Base-by-base conservation (phyloP, 1,140 invertebrate species). In the Lordiphosa stackelbergi region DNA sequence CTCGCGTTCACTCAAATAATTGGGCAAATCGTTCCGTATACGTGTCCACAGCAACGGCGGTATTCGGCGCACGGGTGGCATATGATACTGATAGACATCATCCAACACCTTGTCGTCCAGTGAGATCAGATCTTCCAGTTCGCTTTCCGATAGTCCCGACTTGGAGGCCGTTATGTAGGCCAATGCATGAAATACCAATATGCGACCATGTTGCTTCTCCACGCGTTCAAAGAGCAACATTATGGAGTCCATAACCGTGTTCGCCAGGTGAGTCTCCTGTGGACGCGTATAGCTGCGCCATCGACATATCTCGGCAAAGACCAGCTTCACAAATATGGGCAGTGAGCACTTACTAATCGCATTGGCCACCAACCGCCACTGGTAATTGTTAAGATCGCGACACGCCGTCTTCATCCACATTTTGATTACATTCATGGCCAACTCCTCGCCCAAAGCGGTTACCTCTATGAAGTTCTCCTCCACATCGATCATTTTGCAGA, bases 31-130 rank as follows among this genome's bases (percentile, higher is more conserved):
- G 74, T 97, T 97, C 24, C 96, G 90, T 35, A 98, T 98, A 71
- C 97, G 90, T 0, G 97, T 99, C 97, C 97, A 99, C 0, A 99
- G 89, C 5, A 99, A 87, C 0, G 97, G 97, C 2, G 98, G 97
- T 51, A 99, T 99, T 52, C 97, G 90, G 40, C 97, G 89, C 0
- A 98, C 96, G 0, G 97, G 97, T 1, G 97, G 97, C 81, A 99
- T 91, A 90, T 99, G 97, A 85, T 99, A 99, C 86, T 99, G 98
- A 83, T 99, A 99, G 0, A 99, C 97, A 79, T 99, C 98, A 81
- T 99, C 98, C 40, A 99, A 88, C 1, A 96, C 95, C 85, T 94
- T 95, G 88, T 99, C 96, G 74, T 98, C 97, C 43, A 98, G 83
- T 0, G 96, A 98, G 62, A 98, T 97, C 6, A 98, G 88, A 90